phyloP scores from a whole-genome alignment of 2,888 invertebrate genomes.

The Thereva unica region DNA sequence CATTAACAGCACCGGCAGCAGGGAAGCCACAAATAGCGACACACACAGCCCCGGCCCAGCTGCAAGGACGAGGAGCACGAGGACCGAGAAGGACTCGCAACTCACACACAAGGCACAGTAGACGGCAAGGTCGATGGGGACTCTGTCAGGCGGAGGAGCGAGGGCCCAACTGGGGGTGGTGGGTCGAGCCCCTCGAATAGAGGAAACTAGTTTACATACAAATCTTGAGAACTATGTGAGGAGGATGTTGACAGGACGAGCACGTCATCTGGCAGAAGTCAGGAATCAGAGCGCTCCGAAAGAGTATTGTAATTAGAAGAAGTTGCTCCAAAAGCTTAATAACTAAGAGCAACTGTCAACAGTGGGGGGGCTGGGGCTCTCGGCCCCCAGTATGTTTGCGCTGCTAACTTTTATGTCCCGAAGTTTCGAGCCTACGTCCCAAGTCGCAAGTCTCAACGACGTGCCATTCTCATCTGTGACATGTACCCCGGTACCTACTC shows the following conservation, averaged over 20 bases:
- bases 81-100: background rate
- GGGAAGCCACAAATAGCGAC: slow-evolving; percentile 12
- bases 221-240: background rate
- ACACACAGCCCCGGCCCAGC: background rate
- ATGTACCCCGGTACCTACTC: slow-evolving; percentile 5
- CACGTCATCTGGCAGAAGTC: slow-evolving; percentile 25
- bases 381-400: slow-evolving; percentile 18
- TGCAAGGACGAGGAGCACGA: background rate
- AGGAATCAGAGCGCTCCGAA: slow-evolving; percentile 1
- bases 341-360: slow-evolving; percentile 26
- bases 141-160: no score
- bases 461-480: slow-evolving; percentile 23
- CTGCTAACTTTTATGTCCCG: slow-evolving; percentile 8
- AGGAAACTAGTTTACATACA: slow-evolving; percentile 29
- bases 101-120: background rate
- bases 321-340: slow-evolving; percentile 6
- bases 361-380: slow-evolving; percentile 5
- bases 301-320: slow-evolving; percentile 23
- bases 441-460: background rate
- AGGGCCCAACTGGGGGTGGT: slow-evolving; percentile 1
- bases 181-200: slow-evolving; percentile 3
- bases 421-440: background rate
- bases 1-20: slow-evolving; percentile 19
- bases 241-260: background rate
- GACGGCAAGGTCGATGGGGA: no score